A percentile compares a stretch with the other conserved stretches of the same genome.
phyloP scores from a whole-genome alignment of 2,888 invertebrate genomes.

The Mimachlamys varia region DNA sequence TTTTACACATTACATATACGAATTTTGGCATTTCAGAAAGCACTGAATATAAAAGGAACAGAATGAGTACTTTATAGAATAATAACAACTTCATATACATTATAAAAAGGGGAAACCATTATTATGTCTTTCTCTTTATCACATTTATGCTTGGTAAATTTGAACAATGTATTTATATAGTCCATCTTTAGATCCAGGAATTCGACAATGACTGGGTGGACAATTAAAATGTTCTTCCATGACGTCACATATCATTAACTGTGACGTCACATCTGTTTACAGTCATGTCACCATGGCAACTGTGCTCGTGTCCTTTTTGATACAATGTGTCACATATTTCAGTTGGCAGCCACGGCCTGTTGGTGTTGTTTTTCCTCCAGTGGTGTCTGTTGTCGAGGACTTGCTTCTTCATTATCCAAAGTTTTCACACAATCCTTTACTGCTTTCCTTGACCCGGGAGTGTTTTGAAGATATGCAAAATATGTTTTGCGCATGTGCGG shows the following conservation, averaged over 20 bases:
- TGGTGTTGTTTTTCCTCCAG: neutral
- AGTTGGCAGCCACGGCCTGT: neutral
- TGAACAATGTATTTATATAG: too few species aligned
- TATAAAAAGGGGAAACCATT: neutral
- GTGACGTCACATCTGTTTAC: neutral
- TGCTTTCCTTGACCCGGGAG: constrained; percentile 78
- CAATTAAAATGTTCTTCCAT: neutral
- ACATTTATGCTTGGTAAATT: too few species aligned
- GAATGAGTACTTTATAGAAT: neutral
- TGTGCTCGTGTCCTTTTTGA: neutral
- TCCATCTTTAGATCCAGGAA: too few species aligned
- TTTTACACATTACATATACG: neutral
- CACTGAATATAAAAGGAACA: neutral
- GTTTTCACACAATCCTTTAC: constrained; percentile 74
- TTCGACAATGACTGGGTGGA: too few species aligned
- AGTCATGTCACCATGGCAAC: too few species aligned
- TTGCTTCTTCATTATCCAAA: constrained; percentile 15
- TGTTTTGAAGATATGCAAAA: constrained; percentile 80
- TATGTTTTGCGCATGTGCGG: constrained; percentile 77
- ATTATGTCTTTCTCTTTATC: too few species aligned
- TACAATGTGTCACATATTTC: neutral
- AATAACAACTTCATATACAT: neutral
- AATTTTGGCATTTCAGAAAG: neutral
- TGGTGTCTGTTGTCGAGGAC: neutral
- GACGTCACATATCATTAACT: neutral